These are phyloP conservation scores for Australoheros scitulus DNA, from an alignment of 2,113 vertebrate species.

Conservation along the genomic window DNA sequence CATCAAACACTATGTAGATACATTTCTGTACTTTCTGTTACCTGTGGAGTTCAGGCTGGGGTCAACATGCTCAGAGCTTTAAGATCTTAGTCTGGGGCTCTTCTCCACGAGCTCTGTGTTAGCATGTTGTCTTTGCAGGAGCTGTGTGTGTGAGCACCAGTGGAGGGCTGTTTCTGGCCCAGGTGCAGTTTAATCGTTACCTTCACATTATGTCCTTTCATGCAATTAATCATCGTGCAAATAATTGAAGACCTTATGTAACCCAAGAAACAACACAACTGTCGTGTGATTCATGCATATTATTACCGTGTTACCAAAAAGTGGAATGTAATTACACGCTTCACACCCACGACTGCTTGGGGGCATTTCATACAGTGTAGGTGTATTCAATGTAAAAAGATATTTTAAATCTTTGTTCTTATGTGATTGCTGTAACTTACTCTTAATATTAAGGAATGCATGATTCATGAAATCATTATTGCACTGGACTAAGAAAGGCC, in stretches of 20 bases:
- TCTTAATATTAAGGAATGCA: not conserved
- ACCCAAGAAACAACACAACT: not conserved
- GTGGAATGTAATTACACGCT: not conserved
- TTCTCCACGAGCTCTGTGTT: too few species aligned
- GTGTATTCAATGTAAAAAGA: not conserved
- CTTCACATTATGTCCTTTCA: not conserved
- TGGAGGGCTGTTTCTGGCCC: not conserved
- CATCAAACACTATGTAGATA: not conserved
- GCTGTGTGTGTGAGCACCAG: too few species aligned
- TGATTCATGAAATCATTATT: not conserved
- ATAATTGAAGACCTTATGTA: not conserved
- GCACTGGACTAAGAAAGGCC: not conserved
- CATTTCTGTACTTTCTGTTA: not conserved
- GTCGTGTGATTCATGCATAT: not conserved
- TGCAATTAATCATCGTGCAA: not conserved
- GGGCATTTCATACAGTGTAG: not conserved
- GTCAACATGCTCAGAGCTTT: too few species aligned
- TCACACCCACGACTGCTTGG: not conserved
- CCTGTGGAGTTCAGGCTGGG: not conserved
- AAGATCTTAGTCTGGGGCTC: too few species aligned
- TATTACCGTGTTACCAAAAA: not conserved
- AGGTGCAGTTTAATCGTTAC: not conserved
- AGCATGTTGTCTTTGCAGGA: too few species aligned
- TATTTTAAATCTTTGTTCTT: too few species aligned
- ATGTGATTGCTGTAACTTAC: too few species aligned